Conservation (phyloP, 2,888 invertebrate species). For the Hipparchia semele region DNA sequence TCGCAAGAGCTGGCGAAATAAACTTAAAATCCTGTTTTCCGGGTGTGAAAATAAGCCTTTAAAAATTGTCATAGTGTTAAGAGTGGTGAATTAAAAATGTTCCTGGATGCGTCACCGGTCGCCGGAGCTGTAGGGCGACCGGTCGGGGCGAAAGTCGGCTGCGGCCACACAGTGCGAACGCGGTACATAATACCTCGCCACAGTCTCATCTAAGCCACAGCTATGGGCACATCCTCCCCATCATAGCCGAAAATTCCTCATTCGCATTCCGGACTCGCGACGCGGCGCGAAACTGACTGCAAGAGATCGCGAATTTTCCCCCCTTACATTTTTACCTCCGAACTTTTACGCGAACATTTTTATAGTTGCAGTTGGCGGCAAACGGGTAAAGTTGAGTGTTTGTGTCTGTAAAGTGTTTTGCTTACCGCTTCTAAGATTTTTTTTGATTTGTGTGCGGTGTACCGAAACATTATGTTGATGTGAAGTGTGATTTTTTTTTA, state of each 20-base stretch:
- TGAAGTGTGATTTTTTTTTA: constrained; percentile 71
- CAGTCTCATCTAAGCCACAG: constrained; percentile 82
- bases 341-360: constrained; percentile 52
- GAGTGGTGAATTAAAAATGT: constrained; percentile 66
- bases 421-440: constrained; percentile 71
- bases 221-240: constrained; percentile 82
- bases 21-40: not conserved
- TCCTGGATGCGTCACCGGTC: constrained; percentile 79
- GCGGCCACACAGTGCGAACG: constrained; percentile 72
- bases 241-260: constrained; percentile 76
- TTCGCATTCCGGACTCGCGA: constrained; percentile 67
- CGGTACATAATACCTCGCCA: constrained; percentile 64
- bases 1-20: not conserved
- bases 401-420: constrained; percentile 70
- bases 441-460: constrained; percentile 70
- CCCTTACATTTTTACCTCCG: constrained; percentile 40
- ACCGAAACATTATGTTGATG: constrained; percentile 69
- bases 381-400: constrained; percentile 80
- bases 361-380: constrained; percentile 72
- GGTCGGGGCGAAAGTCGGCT: constrained; percentile 81
- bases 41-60: constrained; percentile 16
- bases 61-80: constrained; percentile 44
- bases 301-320: constrained; percentile 56
- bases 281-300: constrained; percentile 67
- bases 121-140: constrained; percentile 78